Percentiles rank a stretch among this genome's conserved stretches.
Conservation (phyloP, 2,888 invertebrate genomes). For the Onthophagus sagittarius region DNA sequence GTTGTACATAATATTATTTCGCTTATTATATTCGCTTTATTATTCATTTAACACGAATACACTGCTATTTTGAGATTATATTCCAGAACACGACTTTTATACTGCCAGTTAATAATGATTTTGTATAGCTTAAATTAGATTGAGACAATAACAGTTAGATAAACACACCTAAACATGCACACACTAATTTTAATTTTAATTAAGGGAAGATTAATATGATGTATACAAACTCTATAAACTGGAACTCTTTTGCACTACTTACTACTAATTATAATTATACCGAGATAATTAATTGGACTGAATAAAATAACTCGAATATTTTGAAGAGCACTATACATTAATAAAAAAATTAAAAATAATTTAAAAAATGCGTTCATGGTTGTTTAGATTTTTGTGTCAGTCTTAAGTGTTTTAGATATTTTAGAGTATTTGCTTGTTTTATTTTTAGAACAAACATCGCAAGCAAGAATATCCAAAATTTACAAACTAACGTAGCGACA, state of each 20-base stretch:
- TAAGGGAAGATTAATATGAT: no score
- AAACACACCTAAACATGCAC: background rate
- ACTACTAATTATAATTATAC: background rate
- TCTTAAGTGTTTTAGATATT: background rate
- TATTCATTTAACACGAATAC: background rate
- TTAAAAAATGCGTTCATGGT: background rate
- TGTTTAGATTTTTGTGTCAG: conserved; percentile 6
- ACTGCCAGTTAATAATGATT: background rate
- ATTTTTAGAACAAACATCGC: background rate
- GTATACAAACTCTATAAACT: no score
- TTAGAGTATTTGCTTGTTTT: conserved; percentile 1
- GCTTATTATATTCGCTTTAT: background rate
- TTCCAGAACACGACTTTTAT: conserved; percentile 5
- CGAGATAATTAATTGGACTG: background rate
- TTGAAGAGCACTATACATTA: conserved; percentile 11
- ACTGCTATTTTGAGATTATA: background rate
- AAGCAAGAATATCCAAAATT: conserved; percentile 7
- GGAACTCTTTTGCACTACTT: no score
- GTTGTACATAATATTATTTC: background rate
- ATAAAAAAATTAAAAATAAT: background rate
- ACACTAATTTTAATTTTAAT: background rate
- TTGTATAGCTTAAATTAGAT: background rate
- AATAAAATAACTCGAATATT: background rate
- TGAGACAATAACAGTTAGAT: background rate
- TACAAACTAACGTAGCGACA: background rate